A percentile compares a stretch with the other conserved stretches of the same genome.
These are phyloP conservation scores for Latrodectus elegans DNA, from an alignment of 2,888 invertebrate genomes.

Conservation along the genomic window DNA sequence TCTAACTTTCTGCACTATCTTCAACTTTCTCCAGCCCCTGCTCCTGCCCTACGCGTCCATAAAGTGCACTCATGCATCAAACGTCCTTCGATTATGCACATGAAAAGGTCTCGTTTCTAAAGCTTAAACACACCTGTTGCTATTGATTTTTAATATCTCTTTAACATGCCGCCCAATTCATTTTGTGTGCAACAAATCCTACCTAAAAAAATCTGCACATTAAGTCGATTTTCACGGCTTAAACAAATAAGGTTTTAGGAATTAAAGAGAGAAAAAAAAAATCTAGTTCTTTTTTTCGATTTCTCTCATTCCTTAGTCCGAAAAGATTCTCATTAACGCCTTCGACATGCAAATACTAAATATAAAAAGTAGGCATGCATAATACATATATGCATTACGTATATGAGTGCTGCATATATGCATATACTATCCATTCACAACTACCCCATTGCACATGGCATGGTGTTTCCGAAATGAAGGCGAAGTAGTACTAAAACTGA, in stretches of 20 bases:
- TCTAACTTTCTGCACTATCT: constrained; percentile 5
- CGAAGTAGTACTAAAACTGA: constrained; percentile 38
- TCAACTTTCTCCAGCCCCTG: background rate
- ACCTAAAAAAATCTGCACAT: constrained; percentile 6
- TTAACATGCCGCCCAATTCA: constrained; percentile 10
- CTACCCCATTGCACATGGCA: constrained; percentile 52
- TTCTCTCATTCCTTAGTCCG: constrained; percentile 18
- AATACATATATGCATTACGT: constrained; percentile 66
- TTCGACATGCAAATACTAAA: constrained; percentile 58
- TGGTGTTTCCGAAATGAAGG: constrained; percentile 65
- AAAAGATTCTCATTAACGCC: constrained; percentile 63
- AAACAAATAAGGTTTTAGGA: constrained; percentile 29
- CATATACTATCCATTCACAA: constrained; percentile 57
- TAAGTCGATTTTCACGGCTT: constrained; percentile 13
- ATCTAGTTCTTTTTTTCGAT: background rate
- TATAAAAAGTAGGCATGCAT: constrained; percentile 63
- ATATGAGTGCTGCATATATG: constrained; percentile 68
- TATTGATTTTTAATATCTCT: constrained; percentile 59
- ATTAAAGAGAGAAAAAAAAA: constrained; percentile 37
- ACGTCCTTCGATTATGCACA: constrained; percentile 31
- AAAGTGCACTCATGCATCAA: constrained; percentile 44
- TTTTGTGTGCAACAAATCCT: constrained; percentile 34
- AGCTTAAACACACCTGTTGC: constrained; percentile 37
- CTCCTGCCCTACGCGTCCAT: constrained; percentile 9
- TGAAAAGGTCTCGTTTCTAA: background rate